Base-by-base conservation (phyloP, 2,888 invertebrate species). In the Caenorhabditis sinica region DNA sequence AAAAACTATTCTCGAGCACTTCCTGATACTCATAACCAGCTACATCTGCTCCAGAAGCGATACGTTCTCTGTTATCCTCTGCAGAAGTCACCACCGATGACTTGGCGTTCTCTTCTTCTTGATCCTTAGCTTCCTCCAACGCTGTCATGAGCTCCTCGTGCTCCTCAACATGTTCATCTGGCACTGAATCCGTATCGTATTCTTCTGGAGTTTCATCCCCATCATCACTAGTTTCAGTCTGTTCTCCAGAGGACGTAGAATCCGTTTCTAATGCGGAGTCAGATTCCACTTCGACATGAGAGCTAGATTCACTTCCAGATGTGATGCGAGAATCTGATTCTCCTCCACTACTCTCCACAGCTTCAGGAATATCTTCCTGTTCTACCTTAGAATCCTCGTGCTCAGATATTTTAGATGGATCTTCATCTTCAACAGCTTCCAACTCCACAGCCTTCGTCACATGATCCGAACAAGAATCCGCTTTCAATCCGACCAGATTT, bases 41-140 rank as follows among this genome's bases (percentile, higher is more conserved):
- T n/a, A 43, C 45, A 65, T 65, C 65, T 25, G 65, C 65, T 49
- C 65, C 65, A 49, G 45, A 49, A 15, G 43, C n/a, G 8, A 65
- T 30, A 0, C 65, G 25, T 30, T 45, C 65, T n/a, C 43, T 43
- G 15, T 65, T 40, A 15, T 36, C 61, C 6, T 40, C 40, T 40
- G 11, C 40, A 40, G 40, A 40, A 40, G 40, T 40, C 2, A 33
- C 33, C 33, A 33, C 5, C 5, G 40, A 40, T 2, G 13, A 13
- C 13, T 40, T 6, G 2, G 13, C 40, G 40, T 20, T 36, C 36
- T 36, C 60, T 9, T 40, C 11, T 40, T 40, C 13, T 9, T 6
- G 13, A 6, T 40, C 40, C 40, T 2, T 40, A 13, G 13, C 40
- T 13, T 56, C 25, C 15, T 56, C 56, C 17, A 56, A 28, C 15